These are phyloP conservation scores for Ochropleura leucogaster DNA, from an alignment of 2,888 invertebrate genomes.

Conservation along the genomic window DNA sequence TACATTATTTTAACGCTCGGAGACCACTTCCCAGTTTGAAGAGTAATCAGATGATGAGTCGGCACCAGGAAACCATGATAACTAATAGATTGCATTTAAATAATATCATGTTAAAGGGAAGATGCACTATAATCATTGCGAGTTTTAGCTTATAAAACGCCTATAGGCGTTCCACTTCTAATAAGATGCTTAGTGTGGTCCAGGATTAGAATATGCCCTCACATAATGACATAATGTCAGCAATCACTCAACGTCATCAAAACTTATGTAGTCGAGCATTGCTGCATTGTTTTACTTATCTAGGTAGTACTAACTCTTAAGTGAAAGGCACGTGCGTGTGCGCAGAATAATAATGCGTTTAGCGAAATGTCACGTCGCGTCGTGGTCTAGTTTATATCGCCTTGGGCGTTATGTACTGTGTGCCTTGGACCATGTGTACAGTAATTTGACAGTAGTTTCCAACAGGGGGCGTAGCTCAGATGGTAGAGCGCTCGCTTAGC, in stretches of 20 bases:
- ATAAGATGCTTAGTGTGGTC: neutral
- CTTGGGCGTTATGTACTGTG: constrained; percentile 18
- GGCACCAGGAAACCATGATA: neutral
- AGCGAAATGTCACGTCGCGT: constrained; percentile 44
- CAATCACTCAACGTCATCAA: constrained; percentile 1
- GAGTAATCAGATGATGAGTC: neutral
- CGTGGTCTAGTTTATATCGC: constrained; percentile 41
- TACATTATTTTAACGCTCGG: constrained; percentile 17
- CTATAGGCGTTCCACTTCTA: neutral
- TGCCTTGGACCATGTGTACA: neutral
- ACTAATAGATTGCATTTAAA: neutral
- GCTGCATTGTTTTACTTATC: constrained; percentile 4
- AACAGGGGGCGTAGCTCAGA: constrained; percentile 72
- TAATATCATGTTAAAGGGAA: neutral
- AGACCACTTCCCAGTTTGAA: neutral
- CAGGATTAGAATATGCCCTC: neutral
- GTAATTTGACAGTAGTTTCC: constrained; percentile 5
- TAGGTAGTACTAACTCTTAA: constrained; percentile 4
- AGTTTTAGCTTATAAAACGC: neutral
- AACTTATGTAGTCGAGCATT: neutral
- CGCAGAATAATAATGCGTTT: constrained; percentile 25
- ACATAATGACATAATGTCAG: neutral
- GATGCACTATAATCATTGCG: neutral
- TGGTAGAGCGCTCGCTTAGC: constrained; percentile 88
- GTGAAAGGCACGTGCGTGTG: constrained; percentile 54